Base-by-base conservation (phyloP, 2,888 invertebrate species). In the Drosophila anomalipes region DNA sequence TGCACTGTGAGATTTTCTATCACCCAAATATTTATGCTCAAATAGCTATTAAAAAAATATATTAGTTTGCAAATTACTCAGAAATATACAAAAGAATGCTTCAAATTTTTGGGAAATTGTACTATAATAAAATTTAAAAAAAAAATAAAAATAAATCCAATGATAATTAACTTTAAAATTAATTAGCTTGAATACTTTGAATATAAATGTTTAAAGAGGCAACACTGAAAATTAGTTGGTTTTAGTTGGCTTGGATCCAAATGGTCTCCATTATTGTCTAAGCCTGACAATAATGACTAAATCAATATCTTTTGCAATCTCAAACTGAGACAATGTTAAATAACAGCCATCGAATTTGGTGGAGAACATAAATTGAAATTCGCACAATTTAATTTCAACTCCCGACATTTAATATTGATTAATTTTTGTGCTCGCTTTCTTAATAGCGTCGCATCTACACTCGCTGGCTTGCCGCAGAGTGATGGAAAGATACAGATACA, bases 341-440 rank as follows among this genome's bases (percentile, higher is more conserved):
- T 70, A 61, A 67, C 28, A 58, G 67, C 53, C 64, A 66, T 77
- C 66, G 63, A 61, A 53, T 61, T 26, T 26, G 39, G 37, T 10
- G 35, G 30, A 16, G 53, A 19, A 47, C 33, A 75, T 75, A 76
- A 80, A 80, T 85, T 80, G 73, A 88, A 79, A 77, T 60, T 63
- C 67, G 70, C 70, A 44, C 78, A 74, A 57, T 81, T 86, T 81
- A 70, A 86, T 79, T 84, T 76, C 57, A 37, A 82, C 60, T 74
- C 70, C 76, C 62, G 74, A 87, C 84, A 83, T 84, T 82, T 84
- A 84, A 79, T 84, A 84, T 84, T 89, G 84, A 84, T 89, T 89
- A 84, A 89, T 83, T 86, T 69, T 67, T 47, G 73, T 60, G 70
- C 47, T 60, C 33, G 52, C 49, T 44, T 37, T 53, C 77, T 81